phyloP scores from a whole-genome alignment of 2,113 vertebrate genomes.

The Apteryx mantelli region DNA sequence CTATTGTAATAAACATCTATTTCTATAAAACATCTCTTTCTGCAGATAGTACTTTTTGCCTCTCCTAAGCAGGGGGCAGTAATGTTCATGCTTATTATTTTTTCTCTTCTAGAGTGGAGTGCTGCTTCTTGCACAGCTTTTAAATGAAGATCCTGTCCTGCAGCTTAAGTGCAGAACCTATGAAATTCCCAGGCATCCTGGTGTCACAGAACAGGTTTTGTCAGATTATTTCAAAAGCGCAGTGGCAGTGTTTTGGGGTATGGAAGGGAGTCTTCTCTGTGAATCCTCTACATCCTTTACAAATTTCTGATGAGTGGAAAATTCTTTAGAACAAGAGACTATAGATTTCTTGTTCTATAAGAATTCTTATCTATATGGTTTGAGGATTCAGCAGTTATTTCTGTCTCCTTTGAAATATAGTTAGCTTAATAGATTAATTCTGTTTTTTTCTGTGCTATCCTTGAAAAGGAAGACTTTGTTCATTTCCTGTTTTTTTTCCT shows the following conservation, averaged over 20 bases:
- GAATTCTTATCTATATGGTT: neutral
- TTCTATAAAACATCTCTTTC: neutral
- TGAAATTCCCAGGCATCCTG: slow-evolving; percentile 94
- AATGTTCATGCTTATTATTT: neutral
- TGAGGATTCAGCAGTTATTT: neutral
- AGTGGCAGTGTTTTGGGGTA: slow-evolving; percentile 38
- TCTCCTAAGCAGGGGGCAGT: neutral
- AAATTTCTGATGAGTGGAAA: neutral
- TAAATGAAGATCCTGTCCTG: slow-evolving; percentile 92
- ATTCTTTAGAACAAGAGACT: neutral
- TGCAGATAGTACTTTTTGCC: neutral
- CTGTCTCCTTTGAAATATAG: neutral
- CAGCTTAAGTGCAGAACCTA: slow-evolving; percentile 97
- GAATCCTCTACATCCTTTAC: slow-evolving; percentile 33
- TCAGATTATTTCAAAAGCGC: slow-evolving; percentile 59
- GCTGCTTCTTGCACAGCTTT: slow-evolving; percentile 92
- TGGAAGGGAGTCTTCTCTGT: slow-evolving; percentile 31
- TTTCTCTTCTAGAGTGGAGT: slow-evolving; percentile 86
- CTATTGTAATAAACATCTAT: neutral
- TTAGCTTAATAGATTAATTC: neutral
- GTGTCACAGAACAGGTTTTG: slow-evolving; percentile 93
- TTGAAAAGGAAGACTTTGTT: neutral
- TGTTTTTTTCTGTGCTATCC: neutral
- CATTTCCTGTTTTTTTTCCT: neutral
- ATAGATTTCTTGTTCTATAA: neutral